phyloP scores from a whole-genome alignment of 64 coral and sea anemone genomes.

The Porites australiensis region DNA sequence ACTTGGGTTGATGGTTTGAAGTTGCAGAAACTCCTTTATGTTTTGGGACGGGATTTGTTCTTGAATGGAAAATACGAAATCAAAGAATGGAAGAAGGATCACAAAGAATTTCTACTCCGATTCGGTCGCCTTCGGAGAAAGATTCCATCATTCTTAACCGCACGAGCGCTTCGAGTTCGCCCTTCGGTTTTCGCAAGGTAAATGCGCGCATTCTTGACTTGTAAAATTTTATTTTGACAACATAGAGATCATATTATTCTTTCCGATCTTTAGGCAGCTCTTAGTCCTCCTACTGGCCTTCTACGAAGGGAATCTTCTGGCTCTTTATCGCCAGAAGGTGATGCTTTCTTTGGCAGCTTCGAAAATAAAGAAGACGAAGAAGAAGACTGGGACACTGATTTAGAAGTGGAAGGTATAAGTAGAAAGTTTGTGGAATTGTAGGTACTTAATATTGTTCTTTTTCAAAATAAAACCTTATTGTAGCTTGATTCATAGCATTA shows the following conservation, averaged over 20 bases:
- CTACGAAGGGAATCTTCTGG: slow-evolving; percentile 57
- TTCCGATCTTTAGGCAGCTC: slow-evolving; percentile 28
- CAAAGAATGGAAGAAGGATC: slow-evolving; percentile 63
- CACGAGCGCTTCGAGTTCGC: slow-evolving; percentile 22
- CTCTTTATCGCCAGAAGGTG: slow-evolving; percentile 49
- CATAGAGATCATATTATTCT: background rate
- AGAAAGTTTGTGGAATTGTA: background rate
- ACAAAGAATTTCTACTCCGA: slow-evolving; percentile 73
- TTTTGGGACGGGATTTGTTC: no score
- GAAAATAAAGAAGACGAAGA: slow-evolving; percentile 55
- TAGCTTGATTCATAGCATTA: background rate
- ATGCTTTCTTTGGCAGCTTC: slow-evolving; percentile 40
- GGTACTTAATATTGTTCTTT: background rate
- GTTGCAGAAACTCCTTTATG: no score
- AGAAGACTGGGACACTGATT: slow-evolving; percentile 82
- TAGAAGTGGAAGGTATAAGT: slow-evolving; percentile 67
- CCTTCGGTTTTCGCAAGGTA: slow-evolving; percentile 53
- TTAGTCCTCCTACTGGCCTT: slow-evolving; percentile 68
- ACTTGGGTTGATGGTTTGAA: background rate
- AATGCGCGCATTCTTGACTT: background rate
- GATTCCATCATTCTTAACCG: slow-evolving; percentile 62
- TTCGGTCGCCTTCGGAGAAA: slow-evolving; percentile 67
- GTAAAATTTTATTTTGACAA: background rate
- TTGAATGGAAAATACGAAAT: background rate
- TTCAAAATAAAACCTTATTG: background rate